These are phyloP conservation scores for Eristalis pertinax DNA, from an alignment of 2,888 invertebrate species.

Conservation along the genomic window DNA sequence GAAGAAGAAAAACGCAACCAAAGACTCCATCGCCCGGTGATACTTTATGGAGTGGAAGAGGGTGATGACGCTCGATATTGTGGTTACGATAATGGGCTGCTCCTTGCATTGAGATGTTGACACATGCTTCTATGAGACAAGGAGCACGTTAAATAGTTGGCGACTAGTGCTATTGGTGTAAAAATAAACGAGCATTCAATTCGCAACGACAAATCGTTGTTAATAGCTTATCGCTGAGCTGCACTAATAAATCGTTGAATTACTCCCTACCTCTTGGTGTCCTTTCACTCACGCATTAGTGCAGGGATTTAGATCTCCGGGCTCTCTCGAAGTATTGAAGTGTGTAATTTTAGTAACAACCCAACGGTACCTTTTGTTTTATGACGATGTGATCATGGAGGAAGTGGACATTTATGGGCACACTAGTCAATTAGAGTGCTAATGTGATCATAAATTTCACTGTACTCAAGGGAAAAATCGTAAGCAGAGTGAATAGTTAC, in stretches of 20 bases:
- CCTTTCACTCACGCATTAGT: not conserved
- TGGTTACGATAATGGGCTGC: slow-evolving; percentile 56
- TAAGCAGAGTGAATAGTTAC: not conserved
- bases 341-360: not conserved
- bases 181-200: slow-evolving; percentile 61
- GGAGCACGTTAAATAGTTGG: slow-evolving; percentile 56
- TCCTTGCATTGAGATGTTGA: slow-evolving; percentile 57
- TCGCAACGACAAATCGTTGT: slow-evolving; percentile 64
- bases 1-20: not conserved
- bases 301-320: not conserved
- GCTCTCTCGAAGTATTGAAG: not conserved
- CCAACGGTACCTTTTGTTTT: not conserved
- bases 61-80: slow-evolving; percentile 54
- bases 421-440: not conserved
- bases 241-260: slow-evolving; percentile 54
- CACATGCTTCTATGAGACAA: slow-evolving; percentile 13
- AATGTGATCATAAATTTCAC: not conserved
- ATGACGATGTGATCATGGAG: not conserved
- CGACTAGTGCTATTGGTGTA: slow-evolving; percentile 42
- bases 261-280: not conserved
- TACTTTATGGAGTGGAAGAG: slow-evolving; percentile 59
- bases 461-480: not conserved
- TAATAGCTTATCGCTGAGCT: slow-evolving; percentile 62
- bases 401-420: not conserved
- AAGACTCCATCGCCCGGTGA: slow-evolving; percentile 19